These are phyloP conservation scores for Zenarchopterus dispar DNA, from an alignment of 2,797 vertebrate genomes.

Conservation along the genomic window DNA sequence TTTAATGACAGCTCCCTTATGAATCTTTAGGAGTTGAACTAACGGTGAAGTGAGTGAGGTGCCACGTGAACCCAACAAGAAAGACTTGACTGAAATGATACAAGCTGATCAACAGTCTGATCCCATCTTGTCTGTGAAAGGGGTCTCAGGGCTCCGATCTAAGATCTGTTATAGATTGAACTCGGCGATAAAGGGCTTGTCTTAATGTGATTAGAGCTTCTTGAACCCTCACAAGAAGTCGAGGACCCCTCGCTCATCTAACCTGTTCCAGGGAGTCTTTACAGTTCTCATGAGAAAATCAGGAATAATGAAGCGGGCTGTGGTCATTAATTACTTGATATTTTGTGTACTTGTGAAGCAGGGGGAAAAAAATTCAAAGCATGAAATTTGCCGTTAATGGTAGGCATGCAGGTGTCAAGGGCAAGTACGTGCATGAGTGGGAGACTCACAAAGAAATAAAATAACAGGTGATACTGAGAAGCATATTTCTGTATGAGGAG, in stretches of 20 bases:
- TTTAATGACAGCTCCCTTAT: constrained; percentile 19
- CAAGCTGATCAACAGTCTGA: constrained; percentile 60
- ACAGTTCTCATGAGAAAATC: constrained; percentile 8
- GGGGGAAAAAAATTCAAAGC: no score
- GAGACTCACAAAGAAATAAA: background rate
- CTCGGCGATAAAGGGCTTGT: constrained; percentile 60
- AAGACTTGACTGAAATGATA: constrained; percentile 52
- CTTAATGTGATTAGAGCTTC: constrained; percentile 73
- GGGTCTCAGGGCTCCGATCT: constrained; percentile 50
- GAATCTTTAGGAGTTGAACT: constrained; percentile 30
- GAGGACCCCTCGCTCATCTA: constrained; percentile 36
- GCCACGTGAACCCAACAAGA: constrained; percentile 20
- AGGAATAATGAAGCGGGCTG: background rate
- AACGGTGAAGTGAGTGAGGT: constrained; percentile 54
- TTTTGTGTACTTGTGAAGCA: constrained; percentile 2
- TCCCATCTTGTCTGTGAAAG: constrained; percentile 49
- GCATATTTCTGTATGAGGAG: background rate
- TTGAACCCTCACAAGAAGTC: constrained; percentile 41
- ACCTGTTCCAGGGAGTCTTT: constrained; percentile 16
- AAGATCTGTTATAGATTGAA: constrained; percentile 63
- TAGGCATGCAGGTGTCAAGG: constrained; percentile 14
- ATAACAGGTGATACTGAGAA: background rate
- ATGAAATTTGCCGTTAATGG: constrained; percentile 12
- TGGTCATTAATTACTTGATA: constrained; percentile 3
- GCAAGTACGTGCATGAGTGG: constrained; percentile 1